Evolutionary conservation across 2,113 vertebrate species (phyloP).

Genomic region (Pica pica): DNA sequence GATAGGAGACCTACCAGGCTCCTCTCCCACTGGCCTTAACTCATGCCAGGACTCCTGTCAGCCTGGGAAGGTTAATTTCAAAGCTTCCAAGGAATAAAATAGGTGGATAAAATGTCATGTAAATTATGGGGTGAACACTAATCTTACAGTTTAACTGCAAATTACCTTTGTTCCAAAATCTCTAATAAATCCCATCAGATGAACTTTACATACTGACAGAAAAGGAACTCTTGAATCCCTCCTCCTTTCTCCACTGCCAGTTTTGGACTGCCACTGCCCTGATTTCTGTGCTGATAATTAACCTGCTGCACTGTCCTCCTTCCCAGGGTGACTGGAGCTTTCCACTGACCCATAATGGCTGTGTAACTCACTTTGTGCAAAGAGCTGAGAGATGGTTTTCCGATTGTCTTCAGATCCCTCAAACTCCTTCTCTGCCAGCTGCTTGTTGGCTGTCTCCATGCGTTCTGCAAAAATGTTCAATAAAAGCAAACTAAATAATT

Average conservation of each 20-base stretch:
- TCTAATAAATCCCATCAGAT: not conserved
- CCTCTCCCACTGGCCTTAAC: not conserved
- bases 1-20: not conserved
- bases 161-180: not conserved
- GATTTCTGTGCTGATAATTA: not conserved
- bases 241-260: not conserved
- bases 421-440: slow-evolving; percentile 92
- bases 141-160: not conserved
- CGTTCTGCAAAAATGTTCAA: slow-evolving; percentile 78
- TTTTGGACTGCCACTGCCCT: not conserved
- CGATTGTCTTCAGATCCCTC: slow-evolving; percentile 94
- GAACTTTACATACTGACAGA: not conserved
- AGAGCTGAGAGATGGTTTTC: slow-evolving; percentile 95
- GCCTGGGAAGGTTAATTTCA: not conserved
- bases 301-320: not conserved
- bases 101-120: not conserved
- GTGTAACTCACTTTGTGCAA: slow-evolving; percentile 87
- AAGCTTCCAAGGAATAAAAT: not conserved
- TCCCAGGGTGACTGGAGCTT: not conserved
- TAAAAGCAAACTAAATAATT: not conserved
- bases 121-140: not conserved
- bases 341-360: not conserved
- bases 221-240: not conserved
- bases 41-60: not conserved
- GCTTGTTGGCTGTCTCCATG: slow-evolving; percentile 96